Base-by-base conservation (phyloP, 2,888 invertebrate species). In the Synergus japonicus region DNA sequence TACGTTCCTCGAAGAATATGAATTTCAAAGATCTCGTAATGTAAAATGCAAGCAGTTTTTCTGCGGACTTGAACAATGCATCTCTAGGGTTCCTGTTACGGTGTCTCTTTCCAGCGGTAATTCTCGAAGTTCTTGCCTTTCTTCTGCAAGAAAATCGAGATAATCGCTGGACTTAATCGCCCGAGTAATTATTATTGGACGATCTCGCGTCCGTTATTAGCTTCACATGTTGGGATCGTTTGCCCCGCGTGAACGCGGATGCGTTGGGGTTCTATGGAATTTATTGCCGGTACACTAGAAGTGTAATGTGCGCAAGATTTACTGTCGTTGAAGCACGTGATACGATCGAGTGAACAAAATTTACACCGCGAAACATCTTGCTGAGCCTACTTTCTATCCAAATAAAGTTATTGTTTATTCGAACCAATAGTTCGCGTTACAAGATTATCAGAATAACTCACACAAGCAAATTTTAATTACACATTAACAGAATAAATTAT, bases 111-210 rank as follows among this genome's bases (percentile, higher is more conserved):
- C 10, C 10, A 58, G 18, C 18, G 4, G n/a, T 58, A 58, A 22
- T 18, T 29, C 66, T 66, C 10, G 15, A 37, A 13, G 29, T 43
- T 67, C 41, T 67, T 44, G 41, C 67, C 18, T 41, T 12, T 67
- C 15, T 67, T 41, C 67, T 18, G 67, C n/a, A 76, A 58, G 63
- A 44, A 76, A 76, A 76, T 69, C 43, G 69, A 78, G 78, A 73
- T 78, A 69, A 73, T 73, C 69, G 78, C 41, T n/a, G 37, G 43
- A 58, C 49, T 69, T 49, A 78, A 78, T 78, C 69, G 37, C 4
- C 54, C n/a, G 4, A 44, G 78, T 78, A 73, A 78, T 78, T 73
- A 78, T 78, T 76, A 76, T 69, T 46, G 22, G 22, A 60, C 22
- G 22, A 60, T 22, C 22, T 60, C 22, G 60, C 60, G 60, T 22